Conservation (phyloP, 2,113 vertebrate genomes). For the Pyxicephalus adspersus region DNA sequence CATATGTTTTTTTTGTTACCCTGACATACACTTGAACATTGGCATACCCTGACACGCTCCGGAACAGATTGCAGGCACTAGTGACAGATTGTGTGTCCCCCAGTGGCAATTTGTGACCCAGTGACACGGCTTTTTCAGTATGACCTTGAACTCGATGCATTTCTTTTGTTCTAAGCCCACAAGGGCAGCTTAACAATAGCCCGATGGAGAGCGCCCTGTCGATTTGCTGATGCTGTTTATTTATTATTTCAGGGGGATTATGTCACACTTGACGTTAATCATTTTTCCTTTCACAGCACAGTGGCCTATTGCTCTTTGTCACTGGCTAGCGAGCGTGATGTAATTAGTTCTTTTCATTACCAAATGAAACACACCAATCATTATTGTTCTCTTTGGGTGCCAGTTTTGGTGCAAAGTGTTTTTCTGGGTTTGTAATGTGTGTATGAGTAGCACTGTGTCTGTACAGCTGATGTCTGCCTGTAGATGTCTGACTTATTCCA, state of each 20-base stretch:
- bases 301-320: constrained; percentile 17
- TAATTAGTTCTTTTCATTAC: constrained; percentile 24
- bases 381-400: not conserved
- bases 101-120: not conserved
- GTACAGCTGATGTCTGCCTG: not conserved
- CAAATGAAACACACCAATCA: not conserved
- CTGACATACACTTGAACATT: too few relatives aligned
- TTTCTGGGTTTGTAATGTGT: not conserved
- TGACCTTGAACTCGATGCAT: constrained; percentile 21
- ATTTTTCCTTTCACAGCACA: not conserved
- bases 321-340: not conserved
- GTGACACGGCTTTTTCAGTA: not conserved
- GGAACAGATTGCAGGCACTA: not conserved
- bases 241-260: constrained; percentile 15
- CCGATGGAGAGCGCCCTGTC: not conserved
- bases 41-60: too few relatives aligned
- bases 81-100: too few relatives aligned
- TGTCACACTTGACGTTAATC: constrained; percentile 14
- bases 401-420: not conserved
- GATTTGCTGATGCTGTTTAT: not conserved
- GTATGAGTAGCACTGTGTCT: not conserved
- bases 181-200: constrained; percentile 16
- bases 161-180: not conserved
- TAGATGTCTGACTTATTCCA: not conserved
- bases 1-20: too few relatives aligned